phyloP scores from a whole-genome alignment of 2,888 invertebrate genomes.

The Stenotaenia linearis region DNA sequence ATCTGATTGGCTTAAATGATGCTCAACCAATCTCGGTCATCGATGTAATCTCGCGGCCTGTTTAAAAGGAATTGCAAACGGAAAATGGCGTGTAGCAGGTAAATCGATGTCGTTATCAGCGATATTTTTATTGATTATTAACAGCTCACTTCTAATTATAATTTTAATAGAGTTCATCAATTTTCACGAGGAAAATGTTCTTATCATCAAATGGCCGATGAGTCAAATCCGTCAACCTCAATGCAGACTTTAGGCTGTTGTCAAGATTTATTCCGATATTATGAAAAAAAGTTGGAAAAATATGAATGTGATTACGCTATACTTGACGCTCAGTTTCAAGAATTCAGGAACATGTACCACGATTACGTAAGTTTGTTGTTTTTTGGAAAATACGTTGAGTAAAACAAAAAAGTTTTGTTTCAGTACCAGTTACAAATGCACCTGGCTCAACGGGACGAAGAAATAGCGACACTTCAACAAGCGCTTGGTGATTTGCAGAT shows the following conservation, averaged over 20 bases:
- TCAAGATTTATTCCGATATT: conserved; percentile 9
- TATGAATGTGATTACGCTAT: not conserved
- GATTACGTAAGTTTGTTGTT: not conserved
- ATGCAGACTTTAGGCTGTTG: not conserved
- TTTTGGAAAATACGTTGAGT: not conserved
- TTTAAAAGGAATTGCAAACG: not conserved
- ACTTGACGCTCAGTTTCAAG: not conserved
- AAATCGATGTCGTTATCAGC: not conserved
- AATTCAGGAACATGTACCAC: not conserved
- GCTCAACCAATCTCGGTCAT: not conserved
- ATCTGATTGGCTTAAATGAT: not conserved
- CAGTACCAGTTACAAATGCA: not conserved
- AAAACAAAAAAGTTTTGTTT: not conserved
- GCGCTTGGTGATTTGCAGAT: conserved; percentile 3
- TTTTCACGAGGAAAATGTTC: not conserved
- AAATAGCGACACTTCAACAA: not conserved
- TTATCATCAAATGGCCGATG: not conserved
- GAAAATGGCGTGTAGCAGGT: not conserved
- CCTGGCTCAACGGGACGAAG: not conserved
- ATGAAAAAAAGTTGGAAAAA: not conserved
- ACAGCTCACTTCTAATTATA: not conserved
- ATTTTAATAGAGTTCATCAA: not conserved
- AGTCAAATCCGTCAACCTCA: not conserved
- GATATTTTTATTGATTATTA: not conserved
- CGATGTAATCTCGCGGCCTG: not conserved